Conservation (phyloP, 2,113 vertebrate genomes). For the Notiomystis cincta region DNA sequence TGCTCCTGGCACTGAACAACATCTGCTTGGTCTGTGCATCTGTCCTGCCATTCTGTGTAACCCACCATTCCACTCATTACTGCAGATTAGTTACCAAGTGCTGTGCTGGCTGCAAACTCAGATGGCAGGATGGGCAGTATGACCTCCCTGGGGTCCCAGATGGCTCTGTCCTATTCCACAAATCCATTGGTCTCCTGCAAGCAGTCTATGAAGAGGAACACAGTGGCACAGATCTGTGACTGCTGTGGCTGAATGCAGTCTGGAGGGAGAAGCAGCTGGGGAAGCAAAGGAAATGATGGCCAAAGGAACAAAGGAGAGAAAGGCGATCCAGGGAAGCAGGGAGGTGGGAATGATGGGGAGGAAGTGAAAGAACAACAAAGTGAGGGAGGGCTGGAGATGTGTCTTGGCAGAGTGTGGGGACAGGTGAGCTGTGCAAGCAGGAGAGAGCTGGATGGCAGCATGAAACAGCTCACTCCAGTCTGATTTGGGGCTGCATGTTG, state of each 20-base stretch:
- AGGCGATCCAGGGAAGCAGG: neutral
- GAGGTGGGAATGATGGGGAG: neutral
- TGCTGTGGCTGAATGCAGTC: fast-evolving
- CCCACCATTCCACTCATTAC: fast-evolving
- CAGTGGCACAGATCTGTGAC: neutral
- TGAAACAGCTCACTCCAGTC: neutral
- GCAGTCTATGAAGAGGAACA: neutral
- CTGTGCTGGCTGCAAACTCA: neutral
- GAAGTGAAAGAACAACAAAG: neutral
- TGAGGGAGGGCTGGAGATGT: neutral
- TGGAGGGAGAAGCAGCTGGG: neutral
- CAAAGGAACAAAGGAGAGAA: neutral
- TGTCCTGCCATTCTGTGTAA: neutral
- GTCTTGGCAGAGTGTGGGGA: neutral
- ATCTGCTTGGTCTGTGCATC: neutral
- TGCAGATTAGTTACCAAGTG: neutral
- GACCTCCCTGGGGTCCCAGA: fast-evolving
- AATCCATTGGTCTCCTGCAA: neutral
- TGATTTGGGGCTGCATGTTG: neutral
- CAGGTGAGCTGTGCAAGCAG: neutral
- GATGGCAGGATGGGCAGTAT: neutral
- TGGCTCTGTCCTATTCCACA: neutral
- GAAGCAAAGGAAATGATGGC: neutral
- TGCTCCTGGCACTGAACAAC: neutral
- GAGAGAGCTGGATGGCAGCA: neutral